These are phyloP conservation scores for Myzus persicae DNA, from an alignment of 1,140 invertebrate genomes.

Conservation along the genomic window DNA sequence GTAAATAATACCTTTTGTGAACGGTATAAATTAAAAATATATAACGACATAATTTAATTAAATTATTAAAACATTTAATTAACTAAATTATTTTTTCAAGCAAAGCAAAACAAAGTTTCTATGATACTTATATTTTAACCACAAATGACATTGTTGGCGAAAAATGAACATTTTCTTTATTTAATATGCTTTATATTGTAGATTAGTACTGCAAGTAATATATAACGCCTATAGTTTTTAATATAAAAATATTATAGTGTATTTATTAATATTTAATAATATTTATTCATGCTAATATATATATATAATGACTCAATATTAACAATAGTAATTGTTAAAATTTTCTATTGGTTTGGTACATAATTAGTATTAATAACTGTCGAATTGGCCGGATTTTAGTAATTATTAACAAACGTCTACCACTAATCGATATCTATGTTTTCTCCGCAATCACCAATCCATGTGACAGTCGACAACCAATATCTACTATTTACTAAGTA, in stretches of 20 bases:
- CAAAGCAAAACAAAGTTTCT: not conserved
- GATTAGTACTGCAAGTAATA: not conserved
- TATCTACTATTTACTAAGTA: too few relatives aligned
- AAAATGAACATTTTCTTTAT: not conserved
- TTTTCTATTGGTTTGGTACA: too few relatives aligned
- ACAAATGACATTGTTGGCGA: not conserved
- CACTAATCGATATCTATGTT: not conserved
- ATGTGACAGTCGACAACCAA: too few relatives aligned
- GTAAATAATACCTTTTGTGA: not conserved
- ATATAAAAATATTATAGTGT: not conserved
- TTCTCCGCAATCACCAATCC: not conserved
- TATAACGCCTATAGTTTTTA: not conserved
- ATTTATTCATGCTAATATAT: too few relatives aligned
- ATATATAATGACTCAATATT: too few relatives aligned
- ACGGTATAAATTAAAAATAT: not conserved
- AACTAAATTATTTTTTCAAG: not conserved
- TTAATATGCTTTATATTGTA: not conserved
- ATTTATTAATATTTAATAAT: too few relatives aligned
- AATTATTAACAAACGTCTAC: not conserved
- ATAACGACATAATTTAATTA: not conserved
- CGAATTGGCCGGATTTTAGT: too few relatives aligned
- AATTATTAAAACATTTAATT: not conserved
- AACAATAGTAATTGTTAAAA: not conserved
- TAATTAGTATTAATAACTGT: too few relatives aligned
- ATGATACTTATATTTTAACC: not conserved